A percentile compares a stretch with the other conserved stretches of the same genome.
These are phyloP conservation scores for Meteorus colon DNA, from an alignment of 2,888 invertebrate species.

Conservation along the genomic window DNA sequence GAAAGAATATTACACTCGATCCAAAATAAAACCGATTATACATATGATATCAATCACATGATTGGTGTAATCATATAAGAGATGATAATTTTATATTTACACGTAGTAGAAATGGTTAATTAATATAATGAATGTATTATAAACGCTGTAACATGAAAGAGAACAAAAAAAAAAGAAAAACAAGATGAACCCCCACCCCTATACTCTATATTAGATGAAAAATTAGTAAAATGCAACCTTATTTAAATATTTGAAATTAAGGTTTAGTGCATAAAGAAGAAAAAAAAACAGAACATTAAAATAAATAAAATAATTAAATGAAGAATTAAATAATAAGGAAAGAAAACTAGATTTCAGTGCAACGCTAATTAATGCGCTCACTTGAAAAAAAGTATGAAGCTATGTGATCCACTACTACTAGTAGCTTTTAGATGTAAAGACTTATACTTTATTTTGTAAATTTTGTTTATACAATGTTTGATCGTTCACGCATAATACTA, in stretches of 20 bases:
- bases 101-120: conserved; percentile 56
- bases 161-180: conserved; percentile 54
- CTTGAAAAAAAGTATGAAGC: conserved; percentile 68
- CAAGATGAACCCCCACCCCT: conserved; percentile 54
- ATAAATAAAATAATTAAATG: conserved; percentile 47
- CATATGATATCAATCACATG: conserved; percentile 64
- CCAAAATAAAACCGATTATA: conserved; percentile 40
- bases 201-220: conserved; percentile 62
- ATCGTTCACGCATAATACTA: conserved; percentile 73
- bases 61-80: conserved; percentile 67
- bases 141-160: conserved; percentile 52
- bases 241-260: conserved; percentile 65
- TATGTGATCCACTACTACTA: conserved; percentile 71
- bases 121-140: conserved; percentile 49
- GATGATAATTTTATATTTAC: conserved; percentile 73
- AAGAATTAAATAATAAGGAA: conserved; percentile 55
- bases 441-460: conserved; percentile 74
- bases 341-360: conserved; percentile 52
- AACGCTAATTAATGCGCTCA: conserved; percentile 23
- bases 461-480: conserved; percentile 74
- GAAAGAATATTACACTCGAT: conserved; percentile 8
- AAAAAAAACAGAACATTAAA: conserved; percentile 49
- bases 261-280: conserved; percentile 52
- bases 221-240: conserved; percentile 60
- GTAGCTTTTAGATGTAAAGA: conserved; percentile 74